Evolutionary conservation across 1,140 invertebrate genomes (phyloP), one percentile per base, ranked within the genome.

Genomic region (Hycleus cichorii): DNA sequence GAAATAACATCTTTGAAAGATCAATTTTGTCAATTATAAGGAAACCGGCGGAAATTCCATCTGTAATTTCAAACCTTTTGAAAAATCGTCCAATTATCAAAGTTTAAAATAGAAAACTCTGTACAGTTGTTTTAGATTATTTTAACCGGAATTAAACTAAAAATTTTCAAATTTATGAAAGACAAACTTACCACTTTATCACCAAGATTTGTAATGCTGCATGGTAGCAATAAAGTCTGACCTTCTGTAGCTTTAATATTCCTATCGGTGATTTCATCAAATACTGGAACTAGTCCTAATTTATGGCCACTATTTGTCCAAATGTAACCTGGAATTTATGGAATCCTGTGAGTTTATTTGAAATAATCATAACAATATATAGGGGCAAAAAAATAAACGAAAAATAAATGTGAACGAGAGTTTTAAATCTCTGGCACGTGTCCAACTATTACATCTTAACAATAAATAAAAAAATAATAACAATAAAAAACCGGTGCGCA

Each of bases 131-230:
- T 18, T 18, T 18, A 18, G 18, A 18, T 18, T 18, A 18, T 18
- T 18, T 18, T 18, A 18, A 18, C 18, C 18, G 18, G 18, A 18
- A 18, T 18, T 18, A 18, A 18, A 18, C 18, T 18, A 18, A 18
- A 18, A 18, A 18, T 18, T 18, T 18, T 18, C 18, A 1, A 18
- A 18, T 18, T 18, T 18, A 18, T 2, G 18, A 18, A 18, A 18
- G 32, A 49, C 53, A 50, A 56, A 78, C 79, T 80, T 71, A 84
- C 83, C 69, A 82, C 80, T 77, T 82, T 82, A 67, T 83, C 81
- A 3, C 78, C 78, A 47, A 83, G 74, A 70, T 83, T 78, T 60
- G 77, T 74, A 40, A 84, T 81, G 10, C 80, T 76, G 63, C 83
- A 85, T 3, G 81, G 80, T 53, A 85, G 68, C 59, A 82, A 80